Evolutionary conservation across 2,797 vertebrate species (phyloP), one percentile per base, ranked within the genome.

Genomic region (Cryptoprocta ferox): DNA sequence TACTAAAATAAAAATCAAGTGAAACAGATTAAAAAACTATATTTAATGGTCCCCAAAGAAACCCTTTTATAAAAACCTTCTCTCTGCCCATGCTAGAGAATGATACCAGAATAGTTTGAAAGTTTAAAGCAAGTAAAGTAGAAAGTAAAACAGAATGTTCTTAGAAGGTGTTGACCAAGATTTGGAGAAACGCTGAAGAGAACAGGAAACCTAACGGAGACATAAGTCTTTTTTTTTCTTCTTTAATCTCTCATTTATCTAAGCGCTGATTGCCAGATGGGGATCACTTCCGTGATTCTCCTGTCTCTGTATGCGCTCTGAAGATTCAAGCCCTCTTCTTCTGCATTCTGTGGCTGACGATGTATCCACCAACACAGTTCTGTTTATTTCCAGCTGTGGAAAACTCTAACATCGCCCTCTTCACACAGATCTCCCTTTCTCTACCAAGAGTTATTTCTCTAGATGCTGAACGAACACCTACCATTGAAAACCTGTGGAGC

Each of bases 21-120:
- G 76, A 93, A 97, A 70, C 86, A 95, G 91, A 98, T 98, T 97
- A 95, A 97, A 97, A 97, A 96, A 90, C 86, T 96, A 89, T 97
- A 97, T 96, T 97, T 96, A 95, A 92, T 91, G 5, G 37, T 93
- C 96, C 95, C 96, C 45, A 84, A 96, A 96, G 97, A 96, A 94
- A 37, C 28, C 11, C 2, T 89, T 79, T 75, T 78, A 45, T 45
- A 91, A 81, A 28, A 79, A 48, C 7, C 4, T 68, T 61, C 65
- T 75, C 24, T 92, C 32, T 76, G 61, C 16, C 66, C 84, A 65
- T 45, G 85, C 50, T 93, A 37, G 73, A 93, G 48, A 95, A 78
- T 45, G 70, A 86, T 37, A 48, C 45, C 76, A 88, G 93, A 63
- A 85, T 39, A 76, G 82, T 39, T 65, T 75, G 79, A 61, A 93